phyloP scores from a whole-genome alignment of 2,888 invertebrate species.

The Chloroclystis v-ata region DNA sequence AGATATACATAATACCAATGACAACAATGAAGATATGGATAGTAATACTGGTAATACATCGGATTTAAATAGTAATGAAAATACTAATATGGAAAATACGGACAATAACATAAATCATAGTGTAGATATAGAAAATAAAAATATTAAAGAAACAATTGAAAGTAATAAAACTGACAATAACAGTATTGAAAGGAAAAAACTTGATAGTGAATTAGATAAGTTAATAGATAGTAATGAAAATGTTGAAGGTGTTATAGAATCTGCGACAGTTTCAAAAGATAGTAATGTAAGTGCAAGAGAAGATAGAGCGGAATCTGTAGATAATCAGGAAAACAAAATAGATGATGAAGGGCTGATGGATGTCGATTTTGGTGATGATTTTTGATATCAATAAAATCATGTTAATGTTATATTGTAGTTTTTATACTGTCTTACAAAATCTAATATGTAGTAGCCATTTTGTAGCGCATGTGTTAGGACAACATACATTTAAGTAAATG shows the following conservation, averaged over 20 bases:
- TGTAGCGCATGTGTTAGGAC: too few relatives aligned
- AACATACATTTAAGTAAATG: too few relatives aligned
- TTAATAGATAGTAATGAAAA: background rate
- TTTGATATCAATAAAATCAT: conserved; percentile 31
- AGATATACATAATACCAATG: conserved; percentile 1
- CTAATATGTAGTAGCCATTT: too few relatives aligned
- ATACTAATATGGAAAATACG: background rate
- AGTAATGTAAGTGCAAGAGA: conserved; percentile 2
- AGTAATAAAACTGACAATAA: too few relatives aligned
- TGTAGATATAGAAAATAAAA: too few relatives aligned
- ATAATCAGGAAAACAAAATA: conserved; percentile 5
- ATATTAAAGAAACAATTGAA: too few relatives aligned
- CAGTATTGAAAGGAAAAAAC: too few relatives aligned
- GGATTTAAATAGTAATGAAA: background rate
- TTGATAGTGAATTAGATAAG: conserved; percentile 9
- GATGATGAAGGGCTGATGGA: conserved; percentile 50
- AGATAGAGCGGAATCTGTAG: background rate
- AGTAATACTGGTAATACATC: conserved; percentile 3
- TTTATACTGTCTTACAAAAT: too few relatives aligned
- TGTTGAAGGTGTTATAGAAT: conserved; percentile 6
- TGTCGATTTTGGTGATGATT: conserved; percentile 63
- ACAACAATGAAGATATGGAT: conserved; percentile 3
- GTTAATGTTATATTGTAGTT: too few relatives aligned
- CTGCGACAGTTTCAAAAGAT: conserved; percentile 9
- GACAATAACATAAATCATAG: too few relatives aligned